Evolutionary conservation across 2,888 invertebrate species (phyloP).

Genomic region (Orthosia gracilis): DNA sequence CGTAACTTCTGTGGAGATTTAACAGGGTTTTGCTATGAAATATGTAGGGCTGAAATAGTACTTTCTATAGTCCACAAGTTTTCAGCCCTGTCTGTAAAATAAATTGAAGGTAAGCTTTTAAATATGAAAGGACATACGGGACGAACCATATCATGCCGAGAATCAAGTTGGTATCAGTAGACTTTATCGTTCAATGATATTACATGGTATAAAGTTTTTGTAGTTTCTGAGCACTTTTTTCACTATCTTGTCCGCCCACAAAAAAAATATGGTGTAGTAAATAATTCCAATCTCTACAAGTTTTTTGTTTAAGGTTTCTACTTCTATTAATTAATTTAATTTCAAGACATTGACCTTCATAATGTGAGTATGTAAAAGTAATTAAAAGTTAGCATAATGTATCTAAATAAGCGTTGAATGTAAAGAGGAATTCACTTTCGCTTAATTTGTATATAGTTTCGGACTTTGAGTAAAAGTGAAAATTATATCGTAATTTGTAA

Average conservation of each 20-base stretch:
- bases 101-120: too few species aligned
- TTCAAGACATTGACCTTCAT: slow-evolving; percentile 59
- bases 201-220: too few species aligned
- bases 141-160: too few species aligned
- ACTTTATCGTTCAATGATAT: too few species aligned
- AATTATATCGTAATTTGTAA: slow-evolving; percentile 73
- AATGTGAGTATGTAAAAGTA: slow-evolving; percentile 36
- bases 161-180: too few species aligned
- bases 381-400: slow-evolving; percentile 38
- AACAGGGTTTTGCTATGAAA: background rate
- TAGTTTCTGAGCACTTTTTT: too few species aligned
- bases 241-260: too few species aligned
- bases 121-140: too few species aligned
- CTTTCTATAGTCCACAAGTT: too few species aligned
- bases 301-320: background rate
- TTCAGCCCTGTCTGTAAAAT: too few species aligned
- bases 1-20: background rate
- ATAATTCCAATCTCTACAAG: background rate
- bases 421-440: slow-evolving; percentile 71
- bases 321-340: slow-evolving; percentile 12
- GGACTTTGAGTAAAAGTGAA: slow-evolving; percentile 77
- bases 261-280: background rate
- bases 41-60: background rate
- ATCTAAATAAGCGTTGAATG: slow-evolving; percentile 44
- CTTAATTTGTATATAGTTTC: slow-evolving; percentile 65